Base-by-base conservation (phyloP, 2,113 vertebrate species). In the Pollimyrus isidori region DNA sequence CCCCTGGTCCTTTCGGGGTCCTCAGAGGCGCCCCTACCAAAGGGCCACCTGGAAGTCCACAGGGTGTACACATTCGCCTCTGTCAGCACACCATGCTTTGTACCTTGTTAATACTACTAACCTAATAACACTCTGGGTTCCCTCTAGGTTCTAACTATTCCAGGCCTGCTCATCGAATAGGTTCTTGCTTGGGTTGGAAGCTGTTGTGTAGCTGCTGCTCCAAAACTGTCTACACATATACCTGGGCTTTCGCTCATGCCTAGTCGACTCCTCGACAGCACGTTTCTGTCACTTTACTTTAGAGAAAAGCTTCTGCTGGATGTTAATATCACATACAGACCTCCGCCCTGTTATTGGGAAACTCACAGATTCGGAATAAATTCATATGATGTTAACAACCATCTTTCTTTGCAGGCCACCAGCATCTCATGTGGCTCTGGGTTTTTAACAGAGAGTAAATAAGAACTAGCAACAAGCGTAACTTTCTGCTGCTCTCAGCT, bases 351-450 rank as follows among this genome's bases (percentile, higher is more conserved):
- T 73, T 30, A 73, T 26, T 80, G 62, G 42, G 42, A 21, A 15
- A 39, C 13, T 73, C 53, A 69, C 7, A 21, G 4, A 62, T 88
- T 73, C 35, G 46, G 62, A 62, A 65, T 73, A 62, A 87, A 48
- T 39, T 89, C 46, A 87, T 58, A 89, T 89, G 88, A 89, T 69
- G 80, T 88, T 56, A 87, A 80, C 73, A 19, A 42, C 15, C 69
- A 17, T 69, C 30, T n/a, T 76, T 39, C 42, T 19, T 15, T 23
- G 5, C 48, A 89, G 49, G 42, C 26, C 49, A 82, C 62, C 45
- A 3, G 26, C 21, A 76, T 76, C 45, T 73, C 65, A 35, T 35
- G 10, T 1, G 35, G 1, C 4, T 39, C 15, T 39, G 73, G 17
- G 5, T 80, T 4, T 80, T 80, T 42, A 42, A 42, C 19, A 80